These are phyloP conservation scores for Drosophila virilis DNA, from an alignment of 1,140 invertebrate genomes.

Conservation along the genomic window DNA sequence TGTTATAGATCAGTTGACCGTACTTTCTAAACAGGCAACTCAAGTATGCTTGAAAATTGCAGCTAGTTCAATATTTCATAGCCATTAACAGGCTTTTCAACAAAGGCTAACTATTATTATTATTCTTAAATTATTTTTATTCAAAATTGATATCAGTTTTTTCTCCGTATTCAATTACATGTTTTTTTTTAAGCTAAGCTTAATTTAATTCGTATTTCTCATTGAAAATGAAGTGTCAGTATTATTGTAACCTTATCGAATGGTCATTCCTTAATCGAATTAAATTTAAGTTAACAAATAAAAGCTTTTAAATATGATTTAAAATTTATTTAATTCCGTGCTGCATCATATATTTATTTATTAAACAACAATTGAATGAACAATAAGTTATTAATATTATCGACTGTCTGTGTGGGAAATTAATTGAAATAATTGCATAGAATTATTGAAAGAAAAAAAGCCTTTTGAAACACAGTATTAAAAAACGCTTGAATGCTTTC, in stretches of 20 bases:
- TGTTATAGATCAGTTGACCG: constrained; percentile 13
- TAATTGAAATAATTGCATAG: not conserved
- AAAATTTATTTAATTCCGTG: not conserved
- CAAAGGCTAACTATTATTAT: not conserved
- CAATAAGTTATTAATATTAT: not conserved
- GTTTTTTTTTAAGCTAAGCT: too few species aligned
- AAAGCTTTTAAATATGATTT: not conserved
- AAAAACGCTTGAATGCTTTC: too few species aligned
- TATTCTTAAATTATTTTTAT: constrained; percentile 11
- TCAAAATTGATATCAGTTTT: not conserved
- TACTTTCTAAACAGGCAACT: constrained; percentile 30
- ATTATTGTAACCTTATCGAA: not conserved
- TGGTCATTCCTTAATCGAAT: not conserved
- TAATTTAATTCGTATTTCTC: too few species aligned
- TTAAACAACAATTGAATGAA: not conserved
- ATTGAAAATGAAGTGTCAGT: not conserved
- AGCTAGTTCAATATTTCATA: constrained; percentile 29
- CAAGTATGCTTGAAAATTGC: constrained; percentile 20
- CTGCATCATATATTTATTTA: not conserved
- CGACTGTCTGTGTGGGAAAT: not conserved
- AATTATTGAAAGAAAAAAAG: too few species aligned
- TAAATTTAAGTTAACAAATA: not conserved
- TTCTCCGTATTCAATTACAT: too few species aligned
- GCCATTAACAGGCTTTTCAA: not conserved
- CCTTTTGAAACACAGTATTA: too few species aligned